Evolutionary conservation across 2,888 invertebrate genomes (phyloP), one percentile per base, ranked within the genome.

Genomic region (Drosophila borborema): DNA sequence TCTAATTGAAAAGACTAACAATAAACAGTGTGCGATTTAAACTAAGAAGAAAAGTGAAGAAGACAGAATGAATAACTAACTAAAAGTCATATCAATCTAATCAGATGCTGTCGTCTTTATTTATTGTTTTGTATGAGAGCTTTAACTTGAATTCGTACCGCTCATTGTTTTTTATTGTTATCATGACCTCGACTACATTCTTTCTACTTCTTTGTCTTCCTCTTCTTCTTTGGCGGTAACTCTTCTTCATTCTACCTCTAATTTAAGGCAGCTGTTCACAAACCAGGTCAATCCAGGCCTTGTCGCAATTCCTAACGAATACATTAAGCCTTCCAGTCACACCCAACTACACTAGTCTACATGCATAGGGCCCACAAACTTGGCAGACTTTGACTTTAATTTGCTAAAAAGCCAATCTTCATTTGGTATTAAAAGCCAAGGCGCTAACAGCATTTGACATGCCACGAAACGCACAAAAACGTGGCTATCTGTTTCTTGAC

Each of bases 331-430:
- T 49, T 49, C 36, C 59, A 58, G 41, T 23, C 56, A 40, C 62
- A 54, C 28, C 28, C 9, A 38, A 3, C 45, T 38, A 38, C 31
- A 68, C 40, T 55, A 40, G 12, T 10, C 43, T 34, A 34, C 34
- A 34, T 9, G 36, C 12, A 53, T 20, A 1, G 40, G 40, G 55
- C 31, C 34, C 10, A 45, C 54, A 66, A 28, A 64, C 38, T 45
- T 58, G 65, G 46, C 74, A 77, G 77, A 64, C 49, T 49, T 31
- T 77, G 66, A 66, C 79, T 75, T 67, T 86, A 86, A 83, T 86
- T 83, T 86, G 81, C 56, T 74, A 82, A 79, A 84, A 82, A 87
- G 87, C 81, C 72, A 85, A 82, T 66, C 68, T 73, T 81, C 80
- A 82, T 84, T 84, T 79, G 61, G 69, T 74, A 82, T 81, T 86